These are phyloP conservation scores for Isichthys henryi DNA, from an alignment of 2,113 vertebrate species.

Conservation along the genomic window DNA sequence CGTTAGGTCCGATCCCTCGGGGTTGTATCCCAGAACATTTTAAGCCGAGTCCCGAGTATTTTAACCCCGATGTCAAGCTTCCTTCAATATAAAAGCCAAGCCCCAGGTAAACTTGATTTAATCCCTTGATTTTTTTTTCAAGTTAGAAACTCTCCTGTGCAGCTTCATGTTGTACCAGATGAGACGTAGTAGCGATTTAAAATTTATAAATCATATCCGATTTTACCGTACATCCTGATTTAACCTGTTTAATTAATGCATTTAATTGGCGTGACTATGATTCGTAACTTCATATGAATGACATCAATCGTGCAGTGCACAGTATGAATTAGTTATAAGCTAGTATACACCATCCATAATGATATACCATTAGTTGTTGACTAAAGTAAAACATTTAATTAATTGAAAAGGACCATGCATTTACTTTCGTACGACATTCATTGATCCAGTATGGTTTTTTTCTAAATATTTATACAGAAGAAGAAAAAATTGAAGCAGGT, in stretches of 20 bases:
- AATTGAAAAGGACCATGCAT: background rate
- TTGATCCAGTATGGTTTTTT: background rate
- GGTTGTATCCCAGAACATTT: no score
- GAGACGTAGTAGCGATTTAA: background rate
- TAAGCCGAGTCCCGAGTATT: no score
- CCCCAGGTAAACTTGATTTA: no score
- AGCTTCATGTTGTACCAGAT: no score
- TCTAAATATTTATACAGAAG: background rate
- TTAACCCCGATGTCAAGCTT: no score
- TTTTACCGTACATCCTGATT: background rate
- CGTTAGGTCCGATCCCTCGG: no score
- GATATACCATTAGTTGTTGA: background rate
- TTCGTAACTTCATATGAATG: background rate
- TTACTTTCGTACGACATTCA: background rate
- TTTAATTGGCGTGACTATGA: background rate
- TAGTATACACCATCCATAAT: background rate
- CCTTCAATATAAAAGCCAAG: no score
- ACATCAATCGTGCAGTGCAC: background rate
- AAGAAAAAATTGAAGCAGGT: background rate
- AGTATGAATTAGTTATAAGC: background rate
- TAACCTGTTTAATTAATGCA: background rate
- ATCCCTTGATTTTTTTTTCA: no score
- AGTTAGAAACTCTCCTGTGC: no score
- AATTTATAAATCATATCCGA: background rate
- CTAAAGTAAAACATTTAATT: background rate